Percentiles rank a stretch among this genome's conserved stretches.
Evolutionary conservation across 2,113 vertebrate species (phyloP).

Genomic region (Cochlearius cochlearius): DNA sequence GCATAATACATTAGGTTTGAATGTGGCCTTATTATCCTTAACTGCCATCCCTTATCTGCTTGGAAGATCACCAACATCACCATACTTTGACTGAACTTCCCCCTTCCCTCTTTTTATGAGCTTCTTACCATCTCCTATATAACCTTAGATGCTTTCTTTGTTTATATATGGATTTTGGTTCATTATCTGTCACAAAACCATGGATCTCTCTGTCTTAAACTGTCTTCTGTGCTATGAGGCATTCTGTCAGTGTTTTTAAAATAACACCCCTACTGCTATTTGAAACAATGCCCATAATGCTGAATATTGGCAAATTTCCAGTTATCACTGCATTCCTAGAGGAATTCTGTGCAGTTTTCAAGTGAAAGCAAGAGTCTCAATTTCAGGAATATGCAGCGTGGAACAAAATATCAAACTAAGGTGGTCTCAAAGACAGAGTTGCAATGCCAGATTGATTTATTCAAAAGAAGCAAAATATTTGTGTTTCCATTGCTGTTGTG

Average conservation of each 20-base stretch:
- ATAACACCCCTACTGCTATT: not conserved
- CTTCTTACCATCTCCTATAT: not conserved
- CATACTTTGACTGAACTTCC: not conserved
- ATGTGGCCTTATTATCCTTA: not conserved
- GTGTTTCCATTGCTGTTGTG: not conserved
- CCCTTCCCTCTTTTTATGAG: not conserved
- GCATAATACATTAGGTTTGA: not conserved
- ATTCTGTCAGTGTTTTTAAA: not conserved
- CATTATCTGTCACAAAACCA: not conserved
- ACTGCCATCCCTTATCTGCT: not conserved
- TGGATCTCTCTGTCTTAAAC: not conserved
- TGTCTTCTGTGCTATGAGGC: not conserved
- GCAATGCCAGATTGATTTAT: not conserved
- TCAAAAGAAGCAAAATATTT: not conserved
- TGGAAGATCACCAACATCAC: not conserved
- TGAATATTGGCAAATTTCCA: not conserved
- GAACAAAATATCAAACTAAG: not conserved
- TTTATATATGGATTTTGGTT: not conserved
- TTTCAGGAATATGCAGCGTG: not conserved
- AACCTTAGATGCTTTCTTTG: not conserved
- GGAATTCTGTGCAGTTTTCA: not conserved
- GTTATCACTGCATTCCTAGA: not conserved
- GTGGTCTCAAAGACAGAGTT: not conserved
- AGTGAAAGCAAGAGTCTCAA: not conserved
- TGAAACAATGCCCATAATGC: not conserved